Base-by-base conservation (phyloP, 2,797 vertebrate species). In the Loriculus beryllinus region DNA sequence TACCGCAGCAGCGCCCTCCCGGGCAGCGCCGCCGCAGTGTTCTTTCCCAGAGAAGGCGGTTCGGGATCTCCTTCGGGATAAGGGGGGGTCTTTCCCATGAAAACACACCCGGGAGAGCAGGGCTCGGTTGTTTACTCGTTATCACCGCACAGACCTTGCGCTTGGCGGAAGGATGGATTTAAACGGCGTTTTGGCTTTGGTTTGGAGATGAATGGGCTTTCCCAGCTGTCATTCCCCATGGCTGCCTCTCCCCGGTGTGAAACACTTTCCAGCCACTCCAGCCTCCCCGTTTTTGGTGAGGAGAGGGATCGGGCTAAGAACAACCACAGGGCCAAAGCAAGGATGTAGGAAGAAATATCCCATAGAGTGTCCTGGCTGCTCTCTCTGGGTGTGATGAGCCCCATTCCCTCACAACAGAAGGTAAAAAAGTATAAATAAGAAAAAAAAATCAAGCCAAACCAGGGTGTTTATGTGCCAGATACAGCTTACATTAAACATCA, bases 61-160 rank as follows among this genome's bases (percentile, higher is more conserved):
- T 33, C 21, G 54, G 39, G 31, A 3, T 26, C 20, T 25, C 39
- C 20, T 29, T 37, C 22, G 12, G 33, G 33, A 25, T 22, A 5
- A 22, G 19, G 19, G 33, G 20, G 52, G 10, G 26, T 23, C 54
- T 23, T 35, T 35, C 54, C 21, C 9, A 35, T 23, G 21, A 21
- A 31, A 74, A 12, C 21, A 3, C 31, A 13, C 0, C 3, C 10
- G 11, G 1, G 37, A 33, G 57, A 28, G 11, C 1, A 1, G n/a
- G 23, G 25, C 7, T 65, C 5, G 4, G 11, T 12, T 12, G 4
- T 10, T 29, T 22, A 12, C 29, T 5, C 1, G 12, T 19, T 28
- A 7, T 17, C 20, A 3, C 14, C 5, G 2, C 19, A 1, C 22
- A 10, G 35, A 23, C 28, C 31, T 31, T 12, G 48, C 1, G 1